Conservation (phyloP, 2,888 invertebrate genomes). For the Chrysina gloriosa region DNA sequence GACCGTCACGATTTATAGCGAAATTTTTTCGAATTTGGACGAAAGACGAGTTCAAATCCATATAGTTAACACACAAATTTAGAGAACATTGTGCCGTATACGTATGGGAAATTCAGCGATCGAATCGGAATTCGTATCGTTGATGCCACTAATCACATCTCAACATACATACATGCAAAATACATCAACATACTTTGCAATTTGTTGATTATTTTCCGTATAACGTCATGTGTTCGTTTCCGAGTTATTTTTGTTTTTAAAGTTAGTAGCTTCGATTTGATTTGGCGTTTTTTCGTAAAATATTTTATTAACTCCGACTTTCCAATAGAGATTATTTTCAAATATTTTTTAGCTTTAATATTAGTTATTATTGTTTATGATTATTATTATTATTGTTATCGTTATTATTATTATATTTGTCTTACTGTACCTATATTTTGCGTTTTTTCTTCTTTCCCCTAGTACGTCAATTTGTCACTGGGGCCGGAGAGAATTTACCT, state of each 20-base stretch:
- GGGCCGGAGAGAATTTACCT: conserved; percentile 67
- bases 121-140: conserved; percentile 17
- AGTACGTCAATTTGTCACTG: conserved; percentile 68
- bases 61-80: too few relatives aligned
- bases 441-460: conserved; percentile 67
- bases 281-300: conserved; percentile 13
- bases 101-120: background rate
- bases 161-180: conserved; percentile 64
- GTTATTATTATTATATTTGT: conserved; percentile 58
- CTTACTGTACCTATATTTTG: conserved; percentile 67
- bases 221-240: conserved; percentile 2
- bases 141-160: conserved; percentile 30
- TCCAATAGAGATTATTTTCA: conserved; percentile 16
- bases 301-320: conserved; percentile 9
- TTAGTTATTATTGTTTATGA: conserved; percentile 11
- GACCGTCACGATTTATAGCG: too few relatives aligned
- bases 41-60: too few relatives aligned
- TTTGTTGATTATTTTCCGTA: conserved; percentile 53
- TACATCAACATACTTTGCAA: conserved; percentile 63
- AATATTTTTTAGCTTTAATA: conserved; percentile 14
- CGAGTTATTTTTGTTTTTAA: background rate
- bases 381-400: conserved; percentile 47
- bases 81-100: too few relatives aligned
- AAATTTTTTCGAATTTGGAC: too few relatives aligned
- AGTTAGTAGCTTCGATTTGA: conserved; percentile 11